A percentile compares a stretch with the other conserved stretches of the same genome.
These are phyloP conservation scores for Julus scanicus DNA, from an alignment of 2,888 invertebrate species.

Conservation along the genomic window DNA sequence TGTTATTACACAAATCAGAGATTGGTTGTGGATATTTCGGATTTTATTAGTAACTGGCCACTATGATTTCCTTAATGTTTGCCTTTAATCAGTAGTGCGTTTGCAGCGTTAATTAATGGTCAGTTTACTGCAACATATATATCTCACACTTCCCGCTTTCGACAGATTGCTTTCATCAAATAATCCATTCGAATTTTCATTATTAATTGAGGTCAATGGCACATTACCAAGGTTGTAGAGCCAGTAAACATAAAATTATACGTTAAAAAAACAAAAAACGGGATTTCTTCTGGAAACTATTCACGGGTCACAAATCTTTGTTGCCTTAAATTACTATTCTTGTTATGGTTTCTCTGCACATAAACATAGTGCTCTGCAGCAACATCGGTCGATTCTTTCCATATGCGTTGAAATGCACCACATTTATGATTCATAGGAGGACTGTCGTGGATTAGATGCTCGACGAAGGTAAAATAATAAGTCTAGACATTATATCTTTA, in stretches of 20 bases:
- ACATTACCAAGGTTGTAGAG: background rate
- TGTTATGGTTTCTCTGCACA: too few relatives aligned
- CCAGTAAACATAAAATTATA: too few relatives aligned
- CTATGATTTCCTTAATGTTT: background rate
- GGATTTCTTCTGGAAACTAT: background rate
- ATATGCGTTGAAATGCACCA: background rate
- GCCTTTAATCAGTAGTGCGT: background rate
- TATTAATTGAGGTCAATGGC: background rate
- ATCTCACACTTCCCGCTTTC: background rate
- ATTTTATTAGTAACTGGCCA: background rate
- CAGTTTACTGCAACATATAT: background rate
- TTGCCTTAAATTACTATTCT: background rate
- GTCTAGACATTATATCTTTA: conserved; percentile 16
- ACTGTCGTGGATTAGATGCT: background rate
- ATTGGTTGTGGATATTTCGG: background rate
- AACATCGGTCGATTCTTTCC: background rate
- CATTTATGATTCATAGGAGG: background rate
- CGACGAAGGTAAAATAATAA: background rate
- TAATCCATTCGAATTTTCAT: background rate
- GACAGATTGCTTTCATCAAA: background rate
- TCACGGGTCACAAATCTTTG: background rate
- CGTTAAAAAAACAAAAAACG: too few relatives aligned
- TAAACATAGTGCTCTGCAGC: too few relatives aligned
- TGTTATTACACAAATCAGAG: too few relatives aligned
- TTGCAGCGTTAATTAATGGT: background rate